Conservation (phyloP, 2,888 invertebrate species). For the Drosophila phalerata region DNA sequence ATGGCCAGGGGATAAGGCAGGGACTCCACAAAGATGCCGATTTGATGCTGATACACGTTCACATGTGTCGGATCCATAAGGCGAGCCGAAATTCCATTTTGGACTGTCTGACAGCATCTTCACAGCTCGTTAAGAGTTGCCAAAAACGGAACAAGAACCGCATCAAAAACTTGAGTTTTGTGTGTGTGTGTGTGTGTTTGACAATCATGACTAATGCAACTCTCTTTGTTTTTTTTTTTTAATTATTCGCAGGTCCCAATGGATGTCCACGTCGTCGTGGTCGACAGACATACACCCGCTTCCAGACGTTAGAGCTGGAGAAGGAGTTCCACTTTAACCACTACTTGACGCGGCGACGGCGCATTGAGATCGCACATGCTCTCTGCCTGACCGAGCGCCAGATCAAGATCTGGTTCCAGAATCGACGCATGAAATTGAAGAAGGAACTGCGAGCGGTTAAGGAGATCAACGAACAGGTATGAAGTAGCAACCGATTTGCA, state of each 20-base stretch:
- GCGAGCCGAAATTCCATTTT: constrained; percentile 45
- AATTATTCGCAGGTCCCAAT: constrained; percentile 93
- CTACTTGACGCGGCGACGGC: constrained; percentile 97
- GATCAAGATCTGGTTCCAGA: constrained; percentile 99
- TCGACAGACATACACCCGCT: constrained; percentile 98
- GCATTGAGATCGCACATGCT: constrained; percentile 98
- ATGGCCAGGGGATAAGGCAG: background rate
- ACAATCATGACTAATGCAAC: constrained; percentile 57
- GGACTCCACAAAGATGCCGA: constrained; percentile 16
- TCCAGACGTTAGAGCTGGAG: constrained; percentile 98
- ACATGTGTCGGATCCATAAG: constrained; percentile 47
- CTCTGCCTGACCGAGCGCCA: constrained; percentile 98
- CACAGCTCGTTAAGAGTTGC: constrained; percentile 71
- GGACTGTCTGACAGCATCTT: constrained; percentile 55
- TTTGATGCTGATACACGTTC: constrained; percentile 8
- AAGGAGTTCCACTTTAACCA: constrained; percentile 99
- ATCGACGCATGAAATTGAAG: constrained; percentile 98
- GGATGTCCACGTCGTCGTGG: constrained; percentile 97
- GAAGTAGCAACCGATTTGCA: constrained; percentile 37
- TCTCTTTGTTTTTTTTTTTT: constrained; percentile 57
- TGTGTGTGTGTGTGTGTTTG: constrained; percentile 23
- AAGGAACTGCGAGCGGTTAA: constrained; percentile 97
- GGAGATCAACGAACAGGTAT: constrained; percentile 95
- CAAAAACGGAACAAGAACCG: constrained; percentile 48
- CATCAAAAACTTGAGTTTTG: constrained; percentile 19